phyloP scores from a whole-genome alignment of 2,888 invertebrate species.

The Ditula angustiorana region DNA sequence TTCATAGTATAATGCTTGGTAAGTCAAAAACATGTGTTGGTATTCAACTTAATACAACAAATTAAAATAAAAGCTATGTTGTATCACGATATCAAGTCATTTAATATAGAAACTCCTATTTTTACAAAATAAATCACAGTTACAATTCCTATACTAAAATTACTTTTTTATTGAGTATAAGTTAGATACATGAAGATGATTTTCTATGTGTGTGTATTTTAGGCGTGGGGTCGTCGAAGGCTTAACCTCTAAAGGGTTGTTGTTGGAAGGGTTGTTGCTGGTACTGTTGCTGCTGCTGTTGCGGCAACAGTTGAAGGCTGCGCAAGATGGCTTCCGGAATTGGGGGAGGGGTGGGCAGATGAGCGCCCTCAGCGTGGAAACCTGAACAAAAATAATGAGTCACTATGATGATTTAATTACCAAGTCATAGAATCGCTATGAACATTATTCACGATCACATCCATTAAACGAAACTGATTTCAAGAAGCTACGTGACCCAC shows the following conservation, averaged over 20 bases:
- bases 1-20: too few species aligned
- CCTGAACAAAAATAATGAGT: slow-evolving; percentile 64
- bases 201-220: slow-evolving; percentile 37
- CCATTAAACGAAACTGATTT: too few species aligned
- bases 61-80: not conserved
- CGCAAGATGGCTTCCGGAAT: slow-evolving; percentile 86
- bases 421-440: too few species aligned
- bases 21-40: not conserved
- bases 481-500: slow-evolving; percentile 5
- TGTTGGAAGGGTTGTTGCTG: slow-evolving; percentile 54
- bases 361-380: slow-evolving; percentile 86
- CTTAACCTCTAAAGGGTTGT: slow-evolving; percentile 70
- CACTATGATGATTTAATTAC: not conserved
- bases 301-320: slow-evolving; percentile 76
- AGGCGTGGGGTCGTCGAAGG: slow-evolving; percentile 25
- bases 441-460: too few species aligned
- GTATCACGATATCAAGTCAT: slow-evolving; percentile 15
- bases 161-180: slow-evolving; percentile 50
- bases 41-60: not conserved
- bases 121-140: slow-evolving; percentile 79
- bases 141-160: slow-evolving; percentile 60
- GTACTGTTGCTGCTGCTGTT: slow-evolving; percentile 60
- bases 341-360: slow-evolving; percentile 87
- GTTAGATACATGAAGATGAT: slow-evolving; percentile 47
- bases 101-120: slow-evolving; percentile 20